Base-by-base conservation (phyloP, 2,797 vertebrate species). In the Dryobates pubescens region DNA sequence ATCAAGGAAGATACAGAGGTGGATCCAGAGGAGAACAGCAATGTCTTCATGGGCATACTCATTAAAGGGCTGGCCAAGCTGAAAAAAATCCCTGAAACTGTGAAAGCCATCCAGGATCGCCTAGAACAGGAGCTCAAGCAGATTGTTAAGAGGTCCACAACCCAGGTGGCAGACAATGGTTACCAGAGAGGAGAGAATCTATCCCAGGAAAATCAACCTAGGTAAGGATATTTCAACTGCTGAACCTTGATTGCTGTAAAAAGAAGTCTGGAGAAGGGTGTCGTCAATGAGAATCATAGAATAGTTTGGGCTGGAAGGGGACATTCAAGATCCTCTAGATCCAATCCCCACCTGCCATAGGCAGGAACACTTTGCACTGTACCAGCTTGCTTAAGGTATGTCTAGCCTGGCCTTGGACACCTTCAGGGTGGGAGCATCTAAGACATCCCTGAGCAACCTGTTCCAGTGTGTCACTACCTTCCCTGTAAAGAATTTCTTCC, bases 71-170 rank as follows among this genome's bases (percentile, higher is more conserved):
- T 99, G 84, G 98, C 98, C 94, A 99, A 99, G 95, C 97, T 99
- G 95, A 99, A 98, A 96, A 99, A 99, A 96, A 98, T 99, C 73
- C 99, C 99, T 0, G 99, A 99, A 93, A 98, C 99, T 0, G 98
- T 99, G 61, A 99, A 99, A 96, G 99, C 99, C 45, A 99, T 99
- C 93, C 98, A 98, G 96, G 99, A 99, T 72, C 98, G 99, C 16
- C 94, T 99, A 71, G 99, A 99, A 47, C 99, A 99, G 38, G 99
- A 99, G 71, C 98, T 99, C 41, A 99, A 99, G 94, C 99, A 99
- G 96, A 99, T 99, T 4, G 98, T 99, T 17, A 99, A 99, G 95
- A 96, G 99, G 15, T 99, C 99, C 43, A 99, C 99, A n/a, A 99
- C 99, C 36, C 99, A 99, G 95, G 99, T 99, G 79, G 99, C 99